Evolutionary conservation across 2,113 vertebrate genomes (phyloP).

Genomic region (Rhadina sibilatrix): DNA sequence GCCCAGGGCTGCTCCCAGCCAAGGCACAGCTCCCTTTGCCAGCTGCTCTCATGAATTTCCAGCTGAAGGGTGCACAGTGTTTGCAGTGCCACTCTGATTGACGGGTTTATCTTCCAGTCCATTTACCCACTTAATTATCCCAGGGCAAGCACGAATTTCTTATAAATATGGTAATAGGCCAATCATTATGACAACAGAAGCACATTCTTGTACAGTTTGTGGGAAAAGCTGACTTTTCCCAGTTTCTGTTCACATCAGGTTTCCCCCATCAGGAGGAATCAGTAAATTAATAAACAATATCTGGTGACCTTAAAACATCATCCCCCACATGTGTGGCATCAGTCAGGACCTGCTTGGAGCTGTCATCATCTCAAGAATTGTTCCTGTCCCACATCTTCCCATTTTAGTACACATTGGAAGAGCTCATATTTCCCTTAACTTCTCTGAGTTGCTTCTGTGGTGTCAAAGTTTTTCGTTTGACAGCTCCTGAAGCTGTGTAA

Average conservation of each 20-base stretch:
- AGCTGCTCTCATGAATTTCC: neutral
- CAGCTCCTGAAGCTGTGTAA: neutral
- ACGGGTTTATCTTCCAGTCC: slow-evolving; percentile 39
- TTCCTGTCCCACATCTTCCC: neutral
- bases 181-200: neutral
- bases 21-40: neutral
- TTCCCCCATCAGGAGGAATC: neutral
- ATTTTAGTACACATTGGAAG: neutral
- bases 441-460: neutral
- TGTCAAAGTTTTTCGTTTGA: neutral
- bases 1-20: fast-evolving
- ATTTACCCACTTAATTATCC: slow-evolving; percentile 57
- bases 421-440: neutral
- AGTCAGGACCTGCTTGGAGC: neutral
- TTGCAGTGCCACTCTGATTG: slow-evolving; percentile 12
- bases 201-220: neutral
- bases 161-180: slow-evolving; percentile 47
- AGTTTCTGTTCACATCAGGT: neutral
- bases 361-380: neutral
- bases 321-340: neutral
- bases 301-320: neutral
- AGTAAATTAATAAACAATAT: neutral
- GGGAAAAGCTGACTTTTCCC: neutral
- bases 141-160: neutral
- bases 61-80: neutral